Base-by-base conservation (phyloP, 2,888 invertebrate genomes). In the Pollenia labialis region DNA sequence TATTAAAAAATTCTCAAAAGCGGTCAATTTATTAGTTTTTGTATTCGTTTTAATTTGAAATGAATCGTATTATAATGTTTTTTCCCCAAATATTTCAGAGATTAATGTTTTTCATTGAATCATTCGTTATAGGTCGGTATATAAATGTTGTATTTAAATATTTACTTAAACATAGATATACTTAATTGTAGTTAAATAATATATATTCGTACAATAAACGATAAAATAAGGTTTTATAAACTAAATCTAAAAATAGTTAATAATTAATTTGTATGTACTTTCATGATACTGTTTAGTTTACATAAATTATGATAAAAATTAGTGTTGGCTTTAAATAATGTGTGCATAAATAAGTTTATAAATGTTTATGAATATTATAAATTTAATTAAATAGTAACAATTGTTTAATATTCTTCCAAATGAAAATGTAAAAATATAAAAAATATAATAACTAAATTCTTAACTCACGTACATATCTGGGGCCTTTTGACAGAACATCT, bases 341-440 rank as follows among this genome's bases (percentile, higher is more conserved):
- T 83, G 60, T 79, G 64, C 52, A 79, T 86, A 76, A 76, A 79
- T 86, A 76, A 76, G 75, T 83, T 76, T 66, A 77, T 72, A 66
- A 80, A 80, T 64, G 66, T 72, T 80, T 80, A 71, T 64, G 8
- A 64, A 75, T 46, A 64, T 62, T 58, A 72, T 64, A 69, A 66
- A 72, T 71, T 58, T 50, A 77, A 52, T 62, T 72, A 72, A 44
- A 46, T 71, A 84, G 80, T 32, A 69, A 81, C 52, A 77, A 87
- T 81, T 83, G 80, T 81, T 83, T 72, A 76, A 84, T 84, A 84
- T 77, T 74, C 80, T 58, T 80, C 46, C 46, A 77, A 83, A 81
- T 62, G 54, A 74, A 77, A 81, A 68, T 75, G 54, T 48, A 79
- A 60, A 77, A 81, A 68, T 75, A 60, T 48, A 79, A 60, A 80